A percentile compares a stretch with the other conserved stretches of the same genome.
These are phyloP conservation scores for Muscina levida DNA, from an alignment of 2,888 invertebrate species.

Conservation along the genomic window DNA sequence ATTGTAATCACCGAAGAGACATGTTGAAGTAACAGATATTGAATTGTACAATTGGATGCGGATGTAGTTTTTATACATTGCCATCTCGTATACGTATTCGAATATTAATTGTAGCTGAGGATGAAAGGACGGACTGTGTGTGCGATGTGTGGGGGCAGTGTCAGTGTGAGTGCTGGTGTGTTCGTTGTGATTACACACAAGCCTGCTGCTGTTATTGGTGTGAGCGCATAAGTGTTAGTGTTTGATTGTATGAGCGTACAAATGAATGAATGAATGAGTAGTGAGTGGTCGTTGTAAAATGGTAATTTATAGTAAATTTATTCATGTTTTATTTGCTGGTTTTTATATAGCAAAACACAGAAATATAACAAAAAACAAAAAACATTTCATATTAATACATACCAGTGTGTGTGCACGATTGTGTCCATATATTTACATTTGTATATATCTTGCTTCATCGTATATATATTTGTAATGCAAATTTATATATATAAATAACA, in stretches of 20 bases:
- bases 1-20: conserved; percentile 32
- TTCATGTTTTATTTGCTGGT: conserved; percentile 62
- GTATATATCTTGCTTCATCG: no score
- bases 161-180: neutral
- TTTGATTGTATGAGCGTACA: conserved; percentile 14
- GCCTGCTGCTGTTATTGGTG: conserved; percentile 7
- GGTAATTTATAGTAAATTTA: conserved; percentile 66
- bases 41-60: conserved; percentile 56
- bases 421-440: no score
- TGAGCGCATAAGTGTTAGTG: conserved; percentile 24
- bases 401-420: conserved; percentile 2
- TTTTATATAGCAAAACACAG: conserved; percentile 20
- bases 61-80: conserved; percentile 40
- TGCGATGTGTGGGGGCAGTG: no score
- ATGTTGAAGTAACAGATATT: conserved; percentile 60
- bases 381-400: conserved; percentile 24
- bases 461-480: conserved; percentile 59
- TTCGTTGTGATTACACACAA: neutral
- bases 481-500: conserved; percentile 39
- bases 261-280: neutral
- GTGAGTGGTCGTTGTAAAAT: conserved; percentile 61
- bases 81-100: conserved; percentile 35
- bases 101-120: conserved; percentile 16
- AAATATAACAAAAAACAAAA: neutral
- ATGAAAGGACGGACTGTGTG: neutral